Evolutionary conservation across 2,888 invertebrate genomes (phyloP), one percentile per base, ranked within the genome.

Genomic region (Orchesella flavescens): DNA sequence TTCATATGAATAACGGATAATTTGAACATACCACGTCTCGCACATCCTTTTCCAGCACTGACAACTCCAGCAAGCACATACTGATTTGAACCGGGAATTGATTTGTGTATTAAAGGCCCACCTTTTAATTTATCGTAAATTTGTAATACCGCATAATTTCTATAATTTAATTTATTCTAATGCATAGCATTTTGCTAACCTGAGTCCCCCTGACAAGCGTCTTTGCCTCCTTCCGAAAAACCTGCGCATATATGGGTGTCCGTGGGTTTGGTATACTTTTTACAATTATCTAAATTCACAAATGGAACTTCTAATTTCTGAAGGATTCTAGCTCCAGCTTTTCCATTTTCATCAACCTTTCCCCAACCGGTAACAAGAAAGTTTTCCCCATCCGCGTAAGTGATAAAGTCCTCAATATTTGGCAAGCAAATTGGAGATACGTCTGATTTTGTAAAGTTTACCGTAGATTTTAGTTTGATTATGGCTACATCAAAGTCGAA

Each of bases 191-290:
- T 34, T 34, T 7, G 34, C 34, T 34, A 34, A 34, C 34, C 34
- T 34, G 34, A 34, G 34, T 34, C 34, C 3, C 34, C 34, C 49
- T 15, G 1, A 23, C 81, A 75, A 15, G 81, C 65, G n/a, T 81
- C 81, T 24, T 61, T 74, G 1, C 57, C 61, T 43, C 81, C 81
- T 49, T 74, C 69, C 5, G 53, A 21, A 46, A 46, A 69, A 4
- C 81, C 81, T 4, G 68, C 59, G 17, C 81, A 81, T 13, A 75
- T 15, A 44, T 81, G 81, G n/a, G n/a, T n/a, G n/a, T n/a, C n/a
- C n/a, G n/a, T 24, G 10, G 75, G 24, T 3, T 4, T 2, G 5
- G 46, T 61, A 15, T 61, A 61, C 0, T 12, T 1, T 15, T n/a
- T 43, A 49, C 81, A 81, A 1, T 61, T 12, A 3, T 17, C 19